Conservation (phyloP, 2,888 invertebrate species). For the Heliconius erato region DNA sequence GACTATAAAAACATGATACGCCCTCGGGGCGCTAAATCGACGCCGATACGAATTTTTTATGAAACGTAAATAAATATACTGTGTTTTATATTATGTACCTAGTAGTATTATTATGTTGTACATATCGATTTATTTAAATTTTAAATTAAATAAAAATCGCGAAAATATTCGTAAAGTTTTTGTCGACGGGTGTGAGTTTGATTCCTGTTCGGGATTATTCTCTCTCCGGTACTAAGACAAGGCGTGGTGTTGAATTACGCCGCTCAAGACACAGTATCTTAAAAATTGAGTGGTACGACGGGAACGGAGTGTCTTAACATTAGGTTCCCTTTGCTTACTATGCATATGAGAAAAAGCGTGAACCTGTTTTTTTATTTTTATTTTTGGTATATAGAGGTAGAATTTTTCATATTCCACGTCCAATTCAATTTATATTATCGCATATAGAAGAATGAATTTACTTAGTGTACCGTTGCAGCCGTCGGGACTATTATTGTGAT, state of each 20-base stretch:
- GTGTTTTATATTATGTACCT: background rate
- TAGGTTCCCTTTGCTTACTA: background rate
- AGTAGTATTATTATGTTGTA: background rate
- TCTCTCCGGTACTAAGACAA: background rate
- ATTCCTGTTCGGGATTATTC: background rate
- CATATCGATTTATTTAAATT: background rate
- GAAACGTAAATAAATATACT: conserved; percentile 3
- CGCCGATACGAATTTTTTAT: conserved; percentile 17
- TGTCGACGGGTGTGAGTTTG: background rate
- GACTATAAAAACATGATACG: conserved; percentile 66
- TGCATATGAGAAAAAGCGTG: background rate
- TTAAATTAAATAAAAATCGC: no score
- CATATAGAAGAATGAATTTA: conserved; percentile 27
- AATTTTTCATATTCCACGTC: conserved; percentile 7
- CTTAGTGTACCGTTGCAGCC: conserved; percentile 44
- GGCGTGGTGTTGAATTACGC: no score
- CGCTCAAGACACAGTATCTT: background rate
- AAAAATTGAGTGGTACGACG: background rate
- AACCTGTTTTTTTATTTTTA: background rate
- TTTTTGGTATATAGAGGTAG: background rate
- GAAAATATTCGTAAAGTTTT: no score
- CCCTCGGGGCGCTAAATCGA: conserved; percentile 51
- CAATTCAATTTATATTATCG: conserved; percentile 3
- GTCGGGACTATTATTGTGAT: conserved; percentile 41
- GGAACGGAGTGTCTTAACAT: background rate